Conservation (phyloP, 2,888 invertebrate genomes). For the Aricia artaxerxes region DNA sequence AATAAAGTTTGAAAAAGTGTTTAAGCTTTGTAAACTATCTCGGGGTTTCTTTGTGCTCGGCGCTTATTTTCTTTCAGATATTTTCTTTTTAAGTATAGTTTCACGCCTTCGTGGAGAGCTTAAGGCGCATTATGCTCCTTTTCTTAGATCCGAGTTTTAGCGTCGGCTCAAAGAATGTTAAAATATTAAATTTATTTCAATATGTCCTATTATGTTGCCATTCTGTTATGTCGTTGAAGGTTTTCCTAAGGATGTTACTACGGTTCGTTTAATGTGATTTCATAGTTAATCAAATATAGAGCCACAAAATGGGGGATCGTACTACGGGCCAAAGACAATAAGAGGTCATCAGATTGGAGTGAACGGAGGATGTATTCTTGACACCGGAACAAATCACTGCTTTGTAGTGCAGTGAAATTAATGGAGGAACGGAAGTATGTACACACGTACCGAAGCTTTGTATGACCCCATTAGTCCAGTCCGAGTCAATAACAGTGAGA, state of each 20-base stretch:
- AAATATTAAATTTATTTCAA: background rate
- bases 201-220: background rate
- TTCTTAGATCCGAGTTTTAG: constrained; percentile 13
- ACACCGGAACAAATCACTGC: constrained; percentile 27
- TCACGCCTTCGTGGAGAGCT: background rate
- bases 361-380: constrained; percentile 13
- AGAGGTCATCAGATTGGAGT: constrained; percentile 4
- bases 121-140: constrained; percentile 1
- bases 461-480: constrained; percentile 2
- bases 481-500: constrained; percentile 10
- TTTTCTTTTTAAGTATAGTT: constrained; percentile 8
- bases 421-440: constrained; percentile 18
- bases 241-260: background rate
- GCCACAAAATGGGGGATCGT: background rate
- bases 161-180: background rate
- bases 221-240: background rate
- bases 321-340: background rate
- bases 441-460: constrained; percentile 11
- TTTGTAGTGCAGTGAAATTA: constrained; percentile 21
- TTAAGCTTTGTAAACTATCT: constrained; percentile 34
- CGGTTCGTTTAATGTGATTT: background rate
- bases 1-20: constrained; percentile 45
- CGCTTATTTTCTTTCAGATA: constrained; percentile 15
- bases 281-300: background rate
- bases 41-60: constrained; percentile 2